These are phyloP conservation scores for Aphodius granarius DNA, from an alignment of 2,888 invertebrate genomes.

Conservation along the genomic window DNA sequence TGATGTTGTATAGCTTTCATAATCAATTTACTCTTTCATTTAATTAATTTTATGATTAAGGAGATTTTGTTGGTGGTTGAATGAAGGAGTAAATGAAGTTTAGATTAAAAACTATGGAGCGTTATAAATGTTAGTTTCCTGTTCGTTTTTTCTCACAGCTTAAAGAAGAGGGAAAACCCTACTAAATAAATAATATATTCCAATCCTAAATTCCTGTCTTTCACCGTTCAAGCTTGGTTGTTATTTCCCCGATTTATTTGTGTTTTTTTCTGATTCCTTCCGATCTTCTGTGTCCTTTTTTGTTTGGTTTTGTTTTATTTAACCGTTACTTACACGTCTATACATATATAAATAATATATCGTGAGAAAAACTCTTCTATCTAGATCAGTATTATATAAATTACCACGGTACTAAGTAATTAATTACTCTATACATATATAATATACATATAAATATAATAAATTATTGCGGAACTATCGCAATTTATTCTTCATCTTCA, in stretches of 20 bases:
- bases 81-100: conserved; percentile 20
- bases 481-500: background rate
- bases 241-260: conserved; percentile 16
- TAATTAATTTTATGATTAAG: background rate
- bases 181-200: conserved; percentile 45
- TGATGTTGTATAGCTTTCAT: background rate
- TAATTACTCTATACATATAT: background rate
- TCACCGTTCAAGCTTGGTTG: conserved; percentile 26
- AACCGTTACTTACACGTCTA: conserved; percentile 30
- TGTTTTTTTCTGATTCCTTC: conserved; percentile 3
- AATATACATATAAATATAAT: background rate
- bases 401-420: conserved; percentile 10
- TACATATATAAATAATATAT: conserved; percentile 34
- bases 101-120: conserved; percentile 16
- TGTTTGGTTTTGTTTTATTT: conserved; percentile 4
- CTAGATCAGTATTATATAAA: conserved; percentile 20
- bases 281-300: conserved; percentile 3
- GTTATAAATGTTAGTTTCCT: conserved; percentile 52
- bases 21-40: conserved; percentile 29
- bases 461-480: background rate
- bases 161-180: conserved; percentile 59
- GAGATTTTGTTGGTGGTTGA: background rate
- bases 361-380: conserved; percentile 25
- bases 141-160: conserved; percentile 60
- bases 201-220: conserved; percentile 31